phyloP scores from a whole-genome alignment of 2,113 vertebrate species.

The Ochotona princeps region DNA sequence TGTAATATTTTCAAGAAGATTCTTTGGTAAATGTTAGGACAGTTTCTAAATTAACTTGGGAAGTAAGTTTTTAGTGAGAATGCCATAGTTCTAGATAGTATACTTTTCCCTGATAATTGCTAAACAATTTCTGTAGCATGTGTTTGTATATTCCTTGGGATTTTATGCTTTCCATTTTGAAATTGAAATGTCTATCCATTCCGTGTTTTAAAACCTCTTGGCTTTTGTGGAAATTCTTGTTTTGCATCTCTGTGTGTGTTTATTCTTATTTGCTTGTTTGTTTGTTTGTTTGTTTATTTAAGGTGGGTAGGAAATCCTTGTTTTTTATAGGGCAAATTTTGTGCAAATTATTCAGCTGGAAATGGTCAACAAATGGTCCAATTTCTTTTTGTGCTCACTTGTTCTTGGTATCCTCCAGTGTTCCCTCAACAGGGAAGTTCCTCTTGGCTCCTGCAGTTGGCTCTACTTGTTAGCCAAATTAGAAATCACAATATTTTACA shows the following conservation, averaged over 20 bases:
- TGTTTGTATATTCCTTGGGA: neutral
- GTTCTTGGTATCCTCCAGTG: neutral
- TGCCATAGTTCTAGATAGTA: neutral
- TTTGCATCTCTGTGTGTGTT: too few species aligned
- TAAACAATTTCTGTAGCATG: neutral
- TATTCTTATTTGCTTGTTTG: too few species aligned
- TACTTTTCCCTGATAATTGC: neutral
- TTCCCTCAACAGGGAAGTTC: conserved; percentile 51
- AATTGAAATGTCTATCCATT: neutral
- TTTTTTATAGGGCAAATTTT: neutral
- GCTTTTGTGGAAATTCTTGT: neutral
- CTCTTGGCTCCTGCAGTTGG: conserved; percentile 39
- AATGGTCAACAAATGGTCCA: neutral
- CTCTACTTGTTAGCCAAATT: neutral
- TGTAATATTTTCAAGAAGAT: neutral
- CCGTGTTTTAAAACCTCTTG: neutral
- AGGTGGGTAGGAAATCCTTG: too few species aligned
- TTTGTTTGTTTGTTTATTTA: too few species aligned
- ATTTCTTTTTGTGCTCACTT: conserved; percentile 25
- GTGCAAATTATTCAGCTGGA: neutral
- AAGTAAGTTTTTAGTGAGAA: neutral
- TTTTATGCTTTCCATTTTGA: neutral
- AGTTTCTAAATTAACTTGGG: neutral
- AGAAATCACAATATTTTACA: conserved; percentile 23
- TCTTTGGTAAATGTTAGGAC: neutral